Percentiles rank a stretch among this genome's conserved stretches.
These are phyloP conservation scores for Genyomyrus donnyi DNA, from an alignment of 2,113 vertebrate species.

Conservation along the genomic window DNA sequence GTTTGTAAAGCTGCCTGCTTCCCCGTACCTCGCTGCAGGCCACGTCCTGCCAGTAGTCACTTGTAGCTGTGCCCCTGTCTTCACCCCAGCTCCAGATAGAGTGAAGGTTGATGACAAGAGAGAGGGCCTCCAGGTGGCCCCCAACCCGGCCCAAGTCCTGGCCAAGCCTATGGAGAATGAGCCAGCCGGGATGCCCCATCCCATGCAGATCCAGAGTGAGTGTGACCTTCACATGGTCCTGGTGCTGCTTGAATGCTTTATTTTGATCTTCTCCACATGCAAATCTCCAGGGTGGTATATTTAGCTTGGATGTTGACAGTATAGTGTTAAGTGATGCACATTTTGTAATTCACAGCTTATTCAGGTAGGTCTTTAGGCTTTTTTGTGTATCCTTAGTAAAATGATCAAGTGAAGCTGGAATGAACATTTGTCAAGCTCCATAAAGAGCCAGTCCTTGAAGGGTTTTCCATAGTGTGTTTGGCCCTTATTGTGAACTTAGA, in stretches of 20 bases:
- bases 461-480: neutral
- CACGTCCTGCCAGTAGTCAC: neutral
- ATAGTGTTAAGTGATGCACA: neutral
- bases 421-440: neutral
- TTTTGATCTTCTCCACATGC: neutral
- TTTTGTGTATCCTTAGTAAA: neutral
- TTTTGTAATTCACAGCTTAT: neutral
- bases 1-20: neutral
- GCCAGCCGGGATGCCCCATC: conserved; percentile 40
- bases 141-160: conserved; percentile 64
- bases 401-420: neutral
- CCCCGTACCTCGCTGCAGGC: neutral
- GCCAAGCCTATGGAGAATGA: conserved; percentile 58
- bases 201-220: conserved; percentile 61
- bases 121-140: conserved; percentile 59
- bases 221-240: conserved; percentile 17
- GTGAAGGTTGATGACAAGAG: conserved; percentile 44
- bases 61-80: neutral
- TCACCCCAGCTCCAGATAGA: conserved; percentile 46
- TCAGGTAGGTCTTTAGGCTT: neutral
- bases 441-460: neutral
- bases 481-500: neutral
- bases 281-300: neutral
- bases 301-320: neutral
- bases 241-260: neutral